A percentile compares a stretch with the other conserved stretches of the same genome.
Conservation (phyloP, 2,888 invertebrate genomes). For the Cantharis rufa region DNA sequence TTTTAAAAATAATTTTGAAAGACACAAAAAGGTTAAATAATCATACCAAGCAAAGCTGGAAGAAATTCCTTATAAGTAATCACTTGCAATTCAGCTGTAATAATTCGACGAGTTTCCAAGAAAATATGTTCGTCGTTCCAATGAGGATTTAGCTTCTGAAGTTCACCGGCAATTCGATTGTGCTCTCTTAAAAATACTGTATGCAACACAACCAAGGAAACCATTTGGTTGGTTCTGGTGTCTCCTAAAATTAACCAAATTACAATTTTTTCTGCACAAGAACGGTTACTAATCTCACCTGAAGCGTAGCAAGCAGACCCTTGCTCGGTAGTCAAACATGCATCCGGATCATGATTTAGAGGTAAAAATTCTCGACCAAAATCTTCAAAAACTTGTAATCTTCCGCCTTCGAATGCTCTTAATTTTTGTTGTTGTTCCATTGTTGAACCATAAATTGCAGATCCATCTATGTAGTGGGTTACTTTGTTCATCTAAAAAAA, state of each 20-base stretch:
- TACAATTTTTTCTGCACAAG: neutral
- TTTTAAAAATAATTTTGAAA: neutral
- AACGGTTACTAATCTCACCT: conserved; percentile 54
- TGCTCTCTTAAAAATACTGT: conserved; percentile 79
- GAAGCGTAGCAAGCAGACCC: conserved; percentile 72
- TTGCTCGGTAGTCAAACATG: conserved; percentile 65
- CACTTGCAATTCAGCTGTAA: conserved; percentile 78
- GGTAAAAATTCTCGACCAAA: conserved; percentile 71
- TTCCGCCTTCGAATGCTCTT: conserved; percentile 65
- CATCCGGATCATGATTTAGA: conserved; percentile 62
- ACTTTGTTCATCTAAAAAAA: conserved; percentile 72
- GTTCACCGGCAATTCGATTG: conserved; percentile 71
- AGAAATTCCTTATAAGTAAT: conserved; percentile 82
- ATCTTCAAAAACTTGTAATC: conserved; percentile 67
- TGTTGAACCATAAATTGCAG: conserved; percentile 74
- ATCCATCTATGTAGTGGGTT: conserved; percentile 74
- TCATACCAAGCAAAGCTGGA: conserved; percentile 72
- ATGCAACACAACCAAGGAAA: conserved; percentile 74
- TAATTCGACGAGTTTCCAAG: conserved; percentile 73
- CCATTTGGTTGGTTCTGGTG: conserved; percentile 75
- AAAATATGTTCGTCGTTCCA: conserved; percentile 76
- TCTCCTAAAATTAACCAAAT: conserved; percentile 65
- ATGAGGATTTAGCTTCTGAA: conserved; percentile 70
- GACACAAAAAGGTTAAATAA: neutral
- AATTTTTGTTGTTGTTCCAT: conserved; percentile 61